A percentile compares a stretch with the other conserved stretches of the same genome.
These are phyloP conservation scores for Linnaemya tessellans DNA, from an alignment of 2,888 invertebrate species.

Conservation along the genomic window DNA sequence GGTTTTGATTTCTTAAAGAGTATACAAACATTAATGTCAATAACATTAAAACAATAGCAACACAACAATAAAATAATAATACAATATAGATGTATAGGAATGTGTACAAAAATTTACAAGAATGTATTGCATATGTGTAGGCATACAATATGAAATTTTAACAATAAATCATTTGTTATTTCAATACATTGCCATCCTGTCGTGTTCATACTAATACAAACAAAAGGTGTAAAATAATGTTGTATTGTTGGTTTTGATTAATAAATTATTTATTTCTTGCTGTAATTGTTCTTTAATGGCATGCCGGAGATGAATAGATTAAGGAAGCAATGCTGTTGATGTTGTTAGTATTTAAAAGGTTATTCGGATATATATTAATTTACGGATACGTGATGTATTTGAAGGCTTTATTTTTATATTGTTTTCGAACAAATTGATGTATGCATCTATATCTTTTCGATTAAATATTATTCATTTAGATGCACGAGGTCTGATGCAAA, in stretches of 20 bases:
- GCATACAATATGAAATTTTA: constrained; percentile 25
- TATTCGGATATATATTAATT: neutral
- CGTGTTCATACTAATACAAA: constrained; percentile 28
- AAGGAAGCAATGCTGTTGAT: neutral
- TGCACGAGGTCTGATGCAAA: no score
- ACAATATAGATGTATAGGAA: neutral
- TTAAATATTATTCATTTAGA: no score
- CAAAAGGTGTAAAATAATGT: constrained; percentile 68
- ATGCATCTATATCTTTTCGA: no score
- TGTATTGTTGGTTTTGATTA: constrained; percentile 63
- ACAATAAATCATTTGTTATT: constrained; percentile 46
- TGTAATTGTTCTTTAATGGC: neutral
- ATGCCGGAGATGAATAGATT: neutral
- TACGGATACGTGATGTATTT: no score
- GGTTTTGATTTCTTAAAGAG: constrained; percentile 59
- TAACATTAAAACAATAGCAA: constrained; percentile 55
- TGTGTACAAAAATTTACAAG: neutral
- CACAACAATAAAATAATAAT: constrained; percentile 35
- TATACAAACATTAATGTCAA: constrained; percentile 65
- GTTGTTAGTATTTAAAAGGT: neutral
- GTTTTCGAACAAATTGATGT: no score
- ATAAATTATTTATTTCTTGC: constrained; percentile 53
- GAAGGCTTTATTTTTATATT: no score
- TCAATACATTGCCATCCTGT: constrained; percentile 30
- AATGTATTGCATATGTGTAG: constrained; percentile 10